phyloP scores from a whole-genome alignment of 2,888 invertebrate genomes.

The Mongoloraphidia duomilia region DNA sequence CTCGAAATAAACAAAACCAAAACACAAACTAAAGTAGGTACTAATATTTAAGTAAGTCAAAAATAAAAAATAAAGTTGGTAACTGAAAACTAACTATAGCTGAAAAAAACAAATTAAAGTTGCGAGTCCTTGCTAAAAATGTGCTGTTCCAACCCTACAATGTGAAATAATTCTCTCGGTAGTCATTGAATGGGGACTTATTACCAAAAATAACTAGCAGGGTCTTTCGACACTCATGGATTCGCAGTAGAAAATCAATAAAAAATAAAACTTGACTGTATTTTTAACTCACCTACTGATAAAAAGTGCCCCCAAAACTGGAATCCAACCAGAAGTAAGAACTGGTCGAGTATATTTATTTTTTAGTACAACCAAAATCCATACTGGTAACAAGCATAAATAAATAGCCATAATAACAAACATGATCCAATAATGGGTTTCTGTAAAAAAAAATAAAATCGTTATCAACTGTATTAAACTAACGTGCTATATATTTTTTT shows the following conservation, averaged over 20 bases:
- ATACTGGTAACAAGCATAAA: conserved; percentile 64
- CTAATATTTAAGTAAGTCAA: too few relatives aligned
- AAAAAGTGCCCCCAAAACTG: conserved; percentile 84
- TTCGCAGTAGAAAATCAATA: neutral
- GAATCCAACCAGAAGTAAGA: conserved; percentile 84
- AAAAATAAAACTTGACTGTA: neutral
- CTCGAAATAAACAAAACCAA: too few relatives aligned
- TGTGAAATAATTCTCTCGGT: too few relatives aligned
- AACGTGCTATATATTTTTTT: neutral
- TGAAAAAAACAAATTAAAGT: too few relatives aligned
- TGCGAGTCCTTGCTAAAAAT: too few relatives aligned
- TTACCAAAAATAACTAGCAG: too few relatives aligned
- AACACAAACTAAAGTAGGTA: too few relatives aligned
- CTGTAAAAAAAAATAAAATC: conserved; percentile 27
- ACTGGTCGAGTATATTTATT: conserved; percentile 81
- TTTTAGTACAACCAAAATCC: conserved; percentile 68
- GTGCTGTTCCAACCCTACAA: too few relatives aligned
- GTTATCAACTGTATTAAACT: neutral
- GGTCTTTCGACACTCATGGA: too few relatives aligned
- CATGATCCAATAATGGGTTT: conserved; percentile 58
- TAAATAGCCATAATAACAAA: conserved; percentile 57
- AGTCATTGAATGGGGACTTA: too few relatives aligned
- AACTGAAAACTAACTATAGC: too few relatives aligned
- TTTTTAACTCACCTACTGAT: conserved; percentile 72
- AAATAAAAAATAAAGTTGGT: too few relatives aligned